These are phyloP conservation scores for Halcyon chelicuti DNA, from an alignment of 2,797 vertebrate genomes.

Conservation along the genomic window DNA sequence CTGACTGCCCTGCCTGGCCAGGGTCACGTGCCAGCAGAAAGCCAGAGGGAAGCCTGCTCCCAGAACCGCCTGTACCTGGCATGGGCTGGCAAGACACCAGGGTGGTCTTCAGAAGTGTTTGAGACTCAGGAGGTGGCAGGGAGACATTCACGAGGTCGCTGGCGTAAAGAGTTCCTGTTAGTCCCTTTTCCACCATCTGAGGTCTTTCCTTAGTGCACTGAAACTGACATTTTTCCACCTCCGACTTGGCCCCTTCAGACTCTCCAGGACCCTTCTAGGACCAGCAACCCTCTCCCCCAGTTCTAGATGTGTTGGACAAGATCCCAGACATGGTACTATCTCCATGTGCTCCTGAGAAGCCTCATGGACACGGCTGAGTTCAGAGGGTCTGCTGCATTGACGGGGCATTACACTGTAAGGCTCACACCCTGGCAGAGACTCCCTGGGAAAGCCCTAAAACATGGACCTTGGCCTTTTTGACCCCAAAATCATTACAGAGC, in stretches of 20 bases:
- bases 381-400: neutral
- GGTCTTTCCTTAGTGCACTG: neutral
- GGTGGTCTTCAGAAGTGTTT: neutral
- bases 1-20: neutral
- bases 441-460: neutral
- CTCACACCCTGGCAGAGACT: neutral
- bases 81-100: neutral
- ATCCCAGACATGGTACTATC: neutral
- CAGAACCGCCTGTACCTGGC: neutral
- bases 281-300: rapidly evolving
- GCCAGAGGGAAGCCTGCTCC: neutral
- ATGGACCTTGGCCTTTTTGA: neutral
- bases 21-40: neutral
- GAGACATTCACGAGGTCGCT: neutral
- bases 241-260: neutral
- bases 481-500: neutral
- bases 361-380: rapidly evolving
- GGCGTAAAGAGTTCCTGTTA: neutral
- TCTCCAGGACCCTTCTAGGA: neutral
- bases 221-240: neutral
- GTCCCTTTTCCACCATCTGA: neutral
- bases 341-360: neutral
- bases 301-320: neutral
- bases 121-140: neutral
- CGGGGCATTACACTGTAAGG: neutral